phyloP scores from a whole-genome alignment of 2,113 vertebrate genomes.

The Phalacrocorax aristotelis region DNA sequence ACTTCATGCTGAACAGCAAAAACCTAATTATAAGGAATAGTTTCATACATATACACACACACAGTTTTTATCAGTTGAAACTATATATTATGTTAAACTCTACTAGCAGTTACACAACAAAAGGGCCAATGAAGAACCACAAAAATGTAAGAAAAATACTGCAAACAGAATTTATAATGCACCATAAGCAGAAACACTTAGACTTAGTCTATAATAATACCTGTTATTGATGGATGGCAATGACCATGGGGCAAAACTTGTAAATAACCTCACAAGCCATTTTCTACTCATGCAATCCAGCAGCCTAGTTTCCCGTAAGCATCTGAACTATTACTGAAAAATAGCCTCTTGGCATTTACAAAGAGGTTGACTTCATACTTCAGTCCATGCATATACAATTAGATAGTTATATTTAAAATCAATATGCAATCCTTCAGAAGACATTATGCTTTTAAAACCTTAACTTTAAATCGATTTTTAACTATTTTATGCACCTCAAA shows the following conservation, averaged over 20 bases:
- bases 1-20: constrained; percentile 15
- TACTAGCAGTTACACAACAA: constrained; percentile 34
- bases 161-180: constrained; percentile 75
- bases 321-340: constrained; percentile 83
- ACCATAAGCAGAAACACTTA: constrained; percentile 77
- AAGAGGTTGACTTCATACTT: constrained; percentile 85
- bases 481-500: constrained; percentile 82
- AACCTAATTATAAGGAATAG: neutral
- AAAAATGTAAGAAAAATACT: constrained; percentile 68
- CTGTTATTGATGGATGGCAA: constrained; percentile 78
- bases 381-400: constrained; percentile 83
- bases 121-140: constrained; percentile 38
- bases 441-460: constrained; percentile 84
- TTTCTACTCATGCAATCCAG: constrained; percentile 75
- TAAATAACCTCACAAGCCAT: constrained; percentile 83
- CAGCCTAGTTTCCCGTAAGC: constrained; percentile 81
- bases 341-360: constrained; percentile 83
- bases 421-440: constrained; percentile 84
- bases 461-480: constrained; percentile 86
- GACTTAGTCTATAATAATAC: constrained; percentile 77
- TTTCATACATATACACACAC: neutral
- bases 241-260: constrained; percentile 82
- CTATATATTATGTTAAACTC: constrained; percentile 42
- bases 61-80: constrained; percentile 50
- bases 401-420: constrained; percentile 87